Base-by-base conservation (phyloP, 1,140 invertebrate species). In the Saccostrea glomerata region DNA sequence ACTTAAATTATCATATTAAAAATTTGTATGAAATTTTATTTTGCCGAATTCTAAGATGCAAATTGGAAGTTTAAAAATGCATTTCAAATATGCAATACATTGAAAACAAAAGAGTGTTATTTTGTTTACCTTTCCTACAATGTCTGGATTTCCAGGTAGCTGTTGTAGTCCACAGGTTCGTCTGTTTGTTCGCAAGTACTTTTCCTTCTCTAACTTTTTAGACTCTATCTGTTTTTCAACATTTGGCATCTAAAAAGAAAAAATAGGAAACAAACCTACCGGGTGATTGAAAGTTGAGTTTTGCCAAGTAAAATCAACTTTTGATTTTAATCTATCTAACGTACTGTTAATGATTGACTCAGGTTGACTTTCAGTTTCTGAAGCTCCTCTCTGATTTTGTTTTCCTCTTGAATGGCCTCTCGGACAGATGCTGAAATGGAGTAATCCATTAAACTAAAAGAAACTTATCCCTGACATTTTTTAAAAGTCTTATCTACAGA, bases 121-220 rank as follows among this genome's bases (percentile, higher is more conserved):
- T 47, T 9, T 47, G 9, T 47, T 87, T 84, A 95, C 94, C 92
- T 94, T 95, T 70, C 94, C 94, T 5, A 95, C 84, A 20, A 95
- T 90, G 12, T 94, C 93, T 30, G 92, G 90, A 47, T 94, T 93
- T 86, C 25, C 85, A 73, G 40, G 88, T 63, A 91, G 90, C 13
- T 89, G 88, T 2, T 87, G 12, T 23, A 95, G 89, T 13, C 90
- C 89, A 93, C 94, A 95, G 3, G 89, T 30, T 82, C 94, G 86
- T 17, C 94, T 89, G 17, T 92, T 92, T 30, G 66, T 66, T 12
- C 84, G 90, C 55, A 92, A 82, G 20, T 93, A 30, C 60, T 91
- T 85, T 17, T 94, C 92, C 70, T 92, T 89, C 63, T 93, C 93
- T 66, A 89, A 90, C 17, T 91, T 90, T 36, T 92, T 88, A 0